Base-by-base conservation (phyloP, 2,888 invertebrate genomes). In the Barypeithes pellucidus region DNA sequence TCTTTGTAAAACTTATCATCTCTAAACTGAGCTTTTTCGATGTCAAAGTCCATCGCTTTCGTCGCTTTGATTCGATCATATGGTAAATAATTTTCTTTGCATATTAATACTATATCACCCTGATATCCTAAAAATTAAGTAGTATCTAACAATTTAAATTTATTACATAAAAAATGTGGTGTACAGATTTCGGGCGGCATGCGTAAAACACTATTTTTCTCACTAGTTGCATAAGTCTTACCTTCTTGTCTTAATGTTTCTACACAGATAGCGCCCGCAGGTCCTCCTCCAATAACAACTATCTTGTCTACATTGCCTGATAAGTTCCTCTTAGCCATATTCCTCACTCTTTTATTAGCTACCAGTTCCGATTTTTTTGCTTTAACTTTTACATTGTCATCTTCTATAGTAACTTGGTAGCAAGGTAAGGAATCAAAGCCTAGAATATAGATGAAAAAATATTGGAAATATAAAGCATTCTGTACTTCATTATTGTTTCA, bases 51-150 rank as follows among this genome's bases (percentile, higher is more conserved):
- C 83, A 95, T 89, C 0, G 90, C 87, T 88, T 99, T 99, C 79
- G 95, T 96, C 3, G 98, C 88, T 86, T 97, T 97, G 33, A 97
- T 91, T 79, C 98, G 91, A 84, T 99, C 98, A 84, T 99, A 99
- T 0, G 99, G 98, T 12, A 95, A 85, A 80, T 89, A 88, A 3
- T 90, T 87, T 84, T 99, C 99, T 80, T 91, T 93, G 72, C 94
- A 92, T 29, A 98, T 88, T 82, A 99, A 85, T 2, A 95, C 88
- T 67, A 99, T 90, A 63, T 91, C 90, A 0, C 98, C 98, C 9
- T 89, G 89, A 85, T 91, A 98, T 29, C 95, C 76, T 76, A 33
- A 29, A 57, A 66, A 36, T 0, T 1, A 12, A 39, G 12, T 12
- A 4, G 11, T n/a, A n/a, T 39, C n/a, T n/a, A n/a, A n/a, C n/a